Evolutionary conservation across 64 coral and sea anemone genomes (phyloP).

Genomic region (Orbicella faveolata): DNA sequence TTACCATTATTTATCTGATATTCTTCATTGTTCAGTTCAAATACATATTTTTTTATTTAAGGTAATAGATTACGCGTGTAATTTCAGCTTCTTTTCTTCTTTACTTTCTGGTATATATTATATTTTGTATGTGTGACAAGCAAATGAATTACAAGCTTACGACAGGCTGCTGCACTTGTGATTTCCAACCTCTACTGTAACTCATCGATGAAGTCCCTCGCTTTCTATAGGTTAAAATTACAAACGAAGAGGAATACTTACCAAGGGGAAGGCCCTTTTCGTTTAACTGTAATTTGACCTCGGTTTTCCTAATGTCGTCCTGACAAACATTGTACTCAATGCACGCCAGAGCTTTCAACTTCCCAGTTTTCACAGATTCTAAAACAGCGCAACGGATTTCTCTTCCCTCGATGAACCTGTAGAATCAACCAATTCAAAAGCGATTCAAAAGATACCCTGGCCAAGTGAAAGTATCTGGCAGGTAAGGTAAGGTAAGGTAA

Average conservation of each 20-base stretch:
- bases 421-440: neutral
- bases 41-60: too few relatives aligned
- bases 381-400: conserved; percentile 25
- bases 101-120: too few relatives aligned
- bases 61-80: too few relatives aligned
- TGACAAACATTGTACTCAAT: conserved; percentile 16
- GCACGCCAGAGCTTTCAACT: conserved; percentile 2
- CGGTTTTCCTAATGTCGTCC: conserved; percentile 15
- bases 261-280: conserved; percentile 32
- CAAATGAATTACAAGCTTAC: too few relatives aligned
- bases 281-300: neutral
- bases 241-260: neutral
- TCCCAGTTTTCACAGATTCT: neutral
- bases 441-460: neutral
- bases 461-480: neutral
- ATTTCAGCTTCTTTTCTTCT: too few relatives aligned
- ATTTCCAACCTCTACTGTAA: neutral
- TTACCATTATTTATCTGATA: too few relatives aligned
- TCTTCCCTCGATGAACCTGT: conserved; percentile 35
- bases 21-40: too few relatives aligned
- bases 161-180: too few relatives aligned
- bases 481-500: too few relatives aligned
- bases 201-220: neutral
- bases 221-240: neutral
- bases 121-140: too few relatives aligned